phyloP scores from a whole-genome alignment of 2,113 vertebrate species.

The Sebastes schlegelii region DNA sequence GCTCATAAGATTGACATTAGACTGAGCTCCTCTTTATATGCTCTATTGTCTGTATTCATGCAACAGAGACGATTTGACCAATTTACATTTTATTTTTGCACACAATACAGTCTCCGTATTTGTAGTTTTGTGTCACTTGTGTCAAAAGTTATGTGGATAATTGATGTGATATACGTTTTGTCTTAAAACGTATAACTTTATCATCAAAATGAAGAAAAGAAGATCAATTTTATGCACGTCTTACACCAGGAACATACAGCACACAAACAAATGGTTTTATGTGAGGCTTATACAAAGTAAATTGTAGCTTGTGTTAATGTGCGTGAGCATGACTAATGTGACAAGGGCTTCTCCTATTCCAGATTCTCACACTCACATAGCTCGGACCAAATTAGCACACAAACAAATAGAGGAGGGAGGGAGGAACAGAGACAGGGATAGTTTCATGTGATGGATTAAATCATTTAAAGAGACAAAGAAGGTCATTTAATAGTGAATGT shows the following conservation, averaged over 20 bases:
- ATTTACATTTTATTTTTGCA: background rate
- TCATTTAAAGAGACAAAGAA: background rate
- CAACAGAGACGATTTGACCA: background rate
- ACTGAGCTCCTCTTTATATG: background rate
- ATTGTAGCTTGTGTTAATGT: conserved; percentile 49
- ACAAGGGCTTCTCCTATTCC: conserved; percentile 42
- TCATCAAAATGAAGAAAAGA: background rate
- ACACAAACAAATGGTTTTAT: background rate
- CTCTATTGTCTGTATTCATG: background rate
- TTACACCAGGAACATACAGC: background rate
- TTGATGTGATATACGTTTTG: background rate
- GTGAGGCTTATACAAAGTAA: background rate
- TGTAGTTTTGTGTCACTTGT: background rate
- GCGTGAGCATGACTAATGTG: conserved; percentile 57
- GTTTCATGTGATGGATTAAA: background rate
- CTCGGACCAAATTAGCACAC: conserved; percentile 62
- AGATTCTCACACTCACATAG: conserved; percentile 54
- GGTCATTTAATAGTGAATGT: background rate
- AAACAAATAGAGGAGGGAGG: conserved; percentile 21
- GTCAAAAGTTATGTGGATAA: too few species aligned
- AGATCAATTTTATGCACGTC: background rate
- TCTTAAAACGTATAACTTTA: background rate
- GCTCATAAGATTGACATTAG: background rate
- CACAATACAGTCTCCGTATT: background rate
- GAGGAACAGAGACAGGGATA: conserved; percentile 5